Evolutionary conservation across 2,888 invertebrate species (phyloP).

Genomic region (Platerodrilus igneus): DNA sequence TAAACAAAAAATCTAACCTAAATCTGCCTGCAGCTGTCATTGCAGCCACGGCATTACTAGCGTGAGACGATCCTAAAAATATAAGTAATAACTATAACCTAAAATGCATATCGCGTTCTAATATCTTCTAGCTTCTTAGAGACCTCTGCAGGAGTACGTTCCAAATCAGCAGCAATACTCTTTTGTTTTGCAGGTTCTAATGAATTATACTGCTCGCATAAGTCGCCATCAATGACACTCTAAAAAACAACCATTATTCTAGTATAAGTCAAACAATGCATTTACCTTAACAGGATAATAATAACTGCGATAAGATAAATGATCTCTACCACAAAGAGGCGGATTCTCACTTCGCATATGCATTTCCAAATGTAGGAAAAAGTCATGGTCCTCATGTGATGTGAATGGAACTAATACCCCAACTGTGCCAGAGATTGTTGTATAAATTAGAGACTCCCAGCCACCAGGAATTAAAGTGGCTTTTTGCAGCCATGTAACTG

Average conservation of each 20-base stretch:
- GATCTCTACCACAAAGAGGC: constrained; percentile 95
- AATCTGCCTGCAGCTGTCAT: too few species aligned
- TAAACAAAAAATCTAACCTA: too few species aligned
- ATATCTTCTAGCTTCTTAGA: constrained; percentile 99
- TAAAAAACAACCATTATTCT: constrained; percentile 48
- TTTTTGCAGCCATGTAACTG: constrained; percentile 91
- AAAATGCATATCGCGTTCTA: constrained; percentile 97
- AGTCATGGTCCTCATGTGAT: constrained; percentile 95
- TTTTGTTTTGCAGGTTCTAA: constrained; percentile 92
- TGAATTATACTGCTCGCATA: constrained; percentile 98
- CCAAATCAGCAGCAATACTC: constrained; percentile 89
- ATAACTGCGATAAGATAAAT: constrained; percentile 93
- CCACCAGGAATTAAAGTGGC: constrained; percentile 96
- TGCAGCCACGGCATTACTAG: too few species aligned
- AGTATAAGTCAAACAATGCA: background rate
- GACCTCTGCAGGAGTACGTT: constrained; percentile 92
- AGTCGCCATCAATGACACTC: constrained; percentile 97
- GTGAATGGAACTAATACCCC: constrained; percentile 93
- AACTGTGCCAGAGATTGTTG: constrained; percentile 90
- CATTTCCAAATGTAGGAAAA: constrained; percentile 99
- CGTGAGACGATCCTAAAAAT: too few species aligned
- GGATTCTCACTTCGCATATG: constrained; percentile 97
- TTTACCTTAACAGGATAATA: constrained; percentile 93
- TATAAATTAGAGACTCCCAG: constrained; percentile 93
- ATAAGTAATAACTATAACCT: constrained; percentile 44